Evolutionary conservation across 2,797 vertebrate species (phyloP).

Genomic region (Salarias fasciatus): DNA sequence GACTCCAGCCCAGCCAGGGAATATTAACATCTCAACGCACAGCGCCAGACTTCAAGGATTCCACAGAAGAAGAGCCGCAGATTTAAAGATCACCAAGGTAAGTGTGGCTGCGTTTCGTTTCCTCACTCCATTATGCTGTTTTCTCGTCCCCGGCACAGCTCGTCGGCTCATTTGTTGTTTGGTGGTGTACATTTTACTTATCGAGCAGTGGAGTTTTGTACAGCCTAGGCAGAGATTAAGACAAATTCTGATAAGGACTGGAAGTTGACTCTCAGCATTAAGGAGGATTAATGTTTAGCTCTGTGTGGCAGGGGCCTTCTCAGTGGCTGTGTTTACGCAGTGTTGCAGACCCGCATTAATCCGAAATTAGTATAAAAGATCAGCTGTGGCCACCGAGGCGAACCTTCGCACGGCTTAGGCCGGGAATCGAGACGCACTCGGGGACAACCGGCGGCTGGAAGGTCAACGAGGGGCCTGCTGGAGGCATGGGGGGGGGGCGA

Average conservation of each 20-base stretch:
- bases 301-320: constrained; percentile 92
- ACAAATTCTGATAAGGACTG: constrained; percentile 99
- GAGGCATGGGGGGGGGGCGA: constrained; percentile 52
- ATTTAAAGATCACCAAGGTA: constrained; percentile 64
- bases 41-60: constrained; percentile 9
- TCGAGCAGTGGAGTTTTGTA: constrained; percentile 88
- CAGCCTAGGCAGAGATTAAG: constrained; percentile 99
- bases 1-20: constrained; percentile 23
- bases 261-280: constrained; percentile 99
- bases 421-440: constrained; percentile 88
- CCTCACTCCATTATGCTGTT: no score
- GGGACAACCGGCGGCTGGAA: constrained; percentile 80
- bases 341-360: constrained; percentile 98
- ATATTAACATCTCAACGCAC: no score
- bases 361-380: constrained; percentile 99
- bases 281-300: constrained; percentile 99
- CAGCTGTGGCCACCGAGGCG: constrained; percentile 91
- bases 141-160: constrained; percentile 16
- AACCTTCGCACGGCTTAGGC: constrained; percentile 88
- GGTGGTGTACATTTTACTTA: constrained; percentile 84
- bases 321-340: constrained; percentile 96
- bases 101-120: no score
- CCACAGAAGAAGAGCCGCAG: constrained; percentile 37
- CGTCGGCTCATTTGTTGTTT: constrained; percentile 74
- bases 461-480: constrained; percentile 77